Evolutionary conservation across 2,113 vertebrate genomes (phyloP), one percentile per base, ranked within the genome.

Genomic region (Forbesichthys papilliferus): DNA sequence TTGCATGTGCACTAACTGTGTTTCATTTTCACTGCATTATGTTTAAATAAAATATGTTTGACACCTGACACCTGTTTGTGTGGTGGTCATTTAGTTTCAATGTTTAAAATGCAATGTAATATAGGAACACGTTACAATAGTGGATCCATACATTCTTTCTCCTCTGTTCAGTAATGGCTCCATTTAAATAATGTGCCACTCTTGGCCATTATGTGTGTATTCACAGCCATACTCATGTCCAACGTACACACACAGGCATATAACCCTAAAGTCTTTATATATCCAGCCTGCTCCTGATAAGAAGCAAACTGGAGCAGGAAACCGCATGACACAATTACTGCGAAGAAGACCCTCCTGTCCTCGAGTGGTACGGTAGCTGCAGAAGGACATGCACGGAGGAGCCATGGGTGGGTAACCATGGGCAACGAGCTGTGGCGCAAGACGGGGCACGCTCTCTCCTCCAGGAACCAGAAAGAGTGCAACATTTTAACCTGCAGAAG

Each of bases 1-100:
- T 91, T 90, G 91, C 91, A 93, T 93, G 91, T 91, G 84, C 87
- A 89, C 84, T 87, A 80, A 84, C 79, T 91, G 84, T 92, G 84
- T 90, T 89, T 88, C 69, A 87, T 90, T 88, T 88, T 85, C 88
- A 86, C 78, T 89, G 78, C 85, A 88, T 90, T 87, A 73, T 79
- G 79, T 90, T 88, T 54, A 87, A 90, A 92, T 91, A 90, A 93
- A 93, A 90, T 80, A 85, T 84, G 87, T 89, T 73, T 65, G 51
- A 83, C 80, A 73, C 84, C 86, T 79, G 78, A 85, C 71, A 47
- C 75, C 75, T 11, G 14, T 54, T 57, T 74, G 14, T 48, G 11
- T 51, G 5, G 11, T 10, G 20, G 18, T 10, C 20, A 13, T 27
- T 34, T 12, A 20, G 20, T 59, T 59, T 20, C 36, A 36, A 59